Evolutionary conservation across 2,113 vertebrate species (phyloP).

Genomic region (Aspidoscelis tigris): DNA sequence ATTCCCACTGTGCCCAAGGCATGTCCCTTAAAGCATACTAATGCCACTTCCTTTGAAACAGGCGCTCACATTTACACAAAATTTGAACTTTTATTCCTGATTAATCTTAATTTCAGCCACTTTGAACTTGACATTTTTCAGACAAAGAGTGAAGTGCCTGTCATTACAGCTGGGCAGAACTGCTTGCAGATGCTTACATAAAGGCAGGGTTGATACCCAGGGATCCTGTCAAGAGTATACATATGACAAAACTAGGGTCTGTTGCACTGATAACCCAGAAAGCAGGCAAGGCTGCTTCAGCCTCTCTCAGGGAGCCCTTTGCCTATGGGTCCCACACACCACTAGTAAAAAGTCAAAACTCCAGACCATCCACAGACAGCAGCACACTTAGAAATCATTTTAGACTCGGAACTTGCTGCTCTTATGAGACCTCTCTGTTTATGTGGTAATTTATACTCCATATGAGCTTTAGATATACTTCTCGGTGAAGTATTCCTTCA

Average conservation of each 20-base stretch:
- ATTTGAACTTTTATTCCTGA: background rate
- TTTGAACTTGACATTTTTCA: background rate
- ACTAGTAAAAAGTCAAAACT: too few species aligned
- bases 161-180: background rate
- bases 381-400: too few species aligned
- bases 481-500: too few species aligned
- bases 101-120: constrained; percentile 6
- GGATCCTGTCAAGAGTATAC: background rate
- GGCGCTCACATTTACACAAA: background rate
- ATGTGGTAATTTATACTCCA: too few species aligned
- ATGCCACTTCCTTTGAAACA: background rate
- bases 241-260: background rate
- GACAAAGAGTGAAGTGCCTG: background rate
- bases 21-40: constrained; percentile 6
- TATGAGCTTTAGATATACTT: too few species aligned
- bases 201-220: background rate
- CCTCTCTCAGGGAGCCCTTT: background rate
- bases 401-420: too few species aligned
- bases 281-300: background rate
- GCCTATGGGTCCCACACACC: background rate
- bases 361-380: too few species aligned
- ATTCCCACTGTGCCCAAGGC: constrained; percentile 10
- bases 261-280: too few species aligned
- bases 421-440: too few species aligned
- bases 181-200: background rate